Conservation (phyloP, 2,888 invertebrate genomes). For the Pandemis heparana region DNA sequence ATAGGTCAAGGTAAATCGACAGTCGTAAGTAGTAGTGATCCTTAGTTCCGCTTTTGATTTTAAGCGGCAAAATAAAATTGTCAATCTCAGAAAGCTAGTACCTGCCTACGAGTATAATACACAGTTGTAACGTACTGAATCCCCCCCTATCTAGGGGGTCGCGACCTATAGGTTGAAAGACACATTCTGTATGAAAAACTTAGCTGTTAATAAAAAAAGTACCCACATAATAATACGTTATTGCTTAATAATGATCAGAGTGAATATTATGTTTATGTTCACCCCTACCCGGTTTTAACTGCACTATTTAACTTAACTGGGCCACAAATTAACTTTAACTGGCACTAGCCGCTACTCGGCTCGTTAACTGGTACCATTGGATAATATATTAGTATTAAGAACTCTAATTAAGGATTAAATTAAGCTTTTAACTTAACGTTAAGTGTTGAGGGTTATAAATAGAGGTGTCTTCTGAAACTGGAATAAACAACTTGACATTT, state of each 20-base stretch:
- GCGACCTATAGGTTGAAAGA: no score
- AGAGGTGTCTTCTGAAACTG: slow-evolving; percentile 1
- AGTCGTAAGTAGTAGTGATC: not conserved
- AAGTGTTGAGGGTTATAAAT: not conserved
- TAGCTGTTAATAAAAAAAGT: no score
- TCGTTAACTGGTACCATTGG: not conserved
- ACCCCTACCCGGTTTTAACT: not conserved
- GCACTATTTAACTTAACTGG: slow-evolving; percentile 11
- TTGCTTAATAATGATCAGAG: no score
- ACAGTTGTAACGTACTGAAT: no score
- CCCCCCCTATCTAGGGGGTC: no score
- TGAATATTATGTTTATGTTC: no score
- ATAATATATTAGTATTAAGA: slow-evolving; percentile 22
- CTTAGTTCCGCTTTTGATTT: not conserved
- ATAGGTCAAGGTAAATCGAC: not conserved
- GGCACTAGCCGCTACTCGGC: slow-evolving; percentile 4
- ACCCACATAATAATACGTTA: no score
- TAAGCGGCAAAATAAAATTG: not conserved
- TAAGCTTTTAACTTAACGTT: slow-evolving; percentile 11
- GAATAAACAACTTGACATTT: slow-evolving; percentile 6
- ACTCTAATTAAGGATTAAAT: slow-evolving; percentile 30
- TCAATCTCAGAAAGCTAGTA: not conserved
- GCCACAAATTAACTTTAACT: slow-evolving; percentile 30
- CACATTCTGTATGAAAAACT: no score
- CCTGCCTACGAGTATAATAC: no score